Evolutionary conservation across 2,797 vertebrate genomes (phyloP).

Genomic region (Paedocypris micromegethes): DNA sequence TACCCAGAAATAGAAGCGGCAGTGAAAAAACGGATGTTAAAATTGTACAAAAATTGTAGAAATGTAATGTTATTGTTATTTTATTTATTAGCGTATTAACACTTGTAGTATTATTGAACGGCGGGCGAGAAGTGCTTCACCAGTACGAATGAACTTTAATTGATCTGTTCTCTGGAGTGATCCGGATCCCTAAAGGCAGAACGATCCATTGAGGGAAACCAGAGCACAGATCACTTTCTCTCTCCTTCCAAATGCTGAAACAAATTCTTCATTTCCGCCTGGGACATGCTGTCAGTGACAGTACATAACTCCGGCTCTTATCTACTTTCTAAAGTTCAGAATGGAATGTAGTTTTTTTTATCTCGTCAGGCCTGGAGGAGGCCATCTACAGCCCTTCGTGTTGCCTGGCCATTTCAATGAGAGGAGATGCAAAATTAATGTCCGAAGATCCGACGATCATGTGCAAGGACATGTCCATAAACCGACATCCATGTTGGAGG

Average conservation of each 20-base stretch:
- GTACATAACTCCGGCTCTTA: conserved; percentile 2
- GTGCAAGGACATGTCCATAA: conserved; percentile 23
- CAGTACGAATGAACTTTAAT: conserved; percentile 53
- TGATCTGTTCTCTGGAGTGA: conserved; percentile 55
- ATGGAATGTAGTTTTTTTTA: conserved; percentile 41
- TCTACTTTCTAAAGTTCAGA: conserved; percentile 32
- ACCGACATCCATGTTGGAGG: conserved; percentile 37
- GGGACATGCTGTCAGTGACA: not conserved
- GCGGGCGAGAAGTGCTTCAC: conserved; percentile 50
- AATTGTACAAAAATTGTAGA: too few species aligned
- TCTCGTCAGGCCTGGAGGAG: conserved; percentile 38
- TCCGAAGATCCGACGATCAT: conserved; percentile 20
- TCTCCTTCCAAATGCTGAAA: conserved; percentile 16
- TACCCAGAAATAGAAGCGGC: too few species aligned
- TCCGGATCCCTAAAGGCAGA: conserved; percentile 45
- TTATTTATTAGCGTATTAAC: conserved; percentile 40
- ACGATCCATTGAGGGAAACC: conserved; percentile 49
- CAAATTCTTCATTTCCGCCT: conserved; percentile 4
- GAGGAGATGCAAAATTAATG: conserved; percentile 49
- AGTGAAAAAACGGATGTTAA: too few species aligned
- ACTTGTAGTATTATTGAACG: conserved; percentile 20
- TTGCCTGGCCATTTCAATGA: conserved; percentile 36
- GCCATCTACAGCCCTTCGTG: conserved; percentile 22
- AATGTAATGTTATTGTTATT: too few species aligned
- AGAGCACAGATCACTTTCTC: conserved; percentile 2